Evolutionary conservation across 2,888 invertebrate species (phyloP).

Genomic region (Sipha maydis): DNA sequence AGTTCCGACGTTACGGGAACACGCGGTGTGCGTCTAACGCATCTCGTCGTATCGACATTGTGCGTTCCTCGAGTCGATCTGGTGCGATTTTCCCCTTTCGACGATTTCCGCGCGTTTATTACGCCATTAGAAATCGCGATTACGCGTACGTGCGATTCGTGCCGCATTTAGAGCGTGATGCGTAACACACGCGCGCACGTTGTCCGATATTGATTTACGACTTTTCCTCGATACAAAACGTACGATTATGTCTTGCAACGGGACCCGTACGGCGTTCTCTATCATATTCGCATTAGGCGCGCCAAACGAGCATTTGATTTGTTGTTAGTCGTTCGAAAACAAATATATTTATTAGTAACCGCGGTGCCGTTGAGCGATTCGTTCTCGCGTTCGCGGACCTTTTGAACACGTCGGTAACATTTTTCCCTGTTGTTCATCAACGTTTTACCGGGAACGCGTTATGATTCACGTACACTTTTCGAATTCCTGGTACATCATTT

Average conservation of each 20-base stretch:
- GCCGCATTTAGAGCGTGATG: neutral
- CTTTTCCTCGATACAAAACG: neutral
- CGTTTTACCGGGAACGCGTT: no score
- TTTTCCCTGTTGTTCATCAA: neutral
- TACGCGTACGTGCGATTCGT: neutral
- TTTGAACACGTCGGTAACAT: neutral
- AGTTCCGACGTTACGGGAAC: no score
- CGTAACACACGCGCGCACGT: neutral
- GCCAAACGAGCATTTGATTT: neutral
- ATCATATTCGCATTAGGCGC: neutral
- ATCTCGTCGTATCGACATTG: no score
- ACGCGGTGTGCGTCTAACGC: no score
- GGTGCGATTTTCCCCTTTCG: no score
- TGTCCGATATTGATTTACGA: constrained; percentile 10
- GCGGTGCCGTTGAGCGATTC: neutral
- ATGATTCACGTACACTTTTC: no score
- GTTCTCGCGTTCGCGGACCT: neutral
- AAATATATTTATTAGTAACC: neutral
- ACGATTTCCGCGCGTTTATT: neutral
- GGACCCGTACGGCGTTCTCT: neutral
- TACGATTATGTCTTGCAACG: no score
- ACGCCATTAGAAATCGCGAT: constrained; percentile 2
- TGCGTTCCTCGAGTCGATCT: no score
- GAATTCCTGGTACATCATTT: no score
- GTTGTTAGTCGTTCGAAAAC: neutral